Evolutionary conservation across 2,888 invertebrate genomes (phyloP).

Genomic region (Baronia brevicornis): DNA sequence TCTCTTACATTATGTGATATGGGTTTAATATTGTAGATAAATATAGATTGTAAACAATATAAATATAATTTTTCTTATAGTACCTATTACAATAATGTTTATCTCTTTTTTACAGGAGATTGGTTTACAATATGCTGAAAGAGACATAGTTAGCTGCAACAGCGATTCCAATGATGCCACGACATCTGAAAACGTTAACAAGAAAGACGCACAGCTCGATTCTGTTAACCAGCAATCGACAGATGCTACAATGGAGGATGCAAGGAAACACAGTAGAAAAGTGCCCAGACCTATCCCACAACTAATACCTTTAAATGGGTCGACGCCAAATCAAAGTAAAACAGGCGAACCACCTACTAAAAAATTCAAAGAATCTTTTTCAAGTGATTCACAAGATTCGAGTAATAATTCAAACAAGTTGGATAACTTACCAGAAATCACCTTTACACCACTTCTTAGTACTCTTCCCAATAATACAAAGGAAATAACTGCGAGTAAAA

Average conservation of each 20-base stretch:
- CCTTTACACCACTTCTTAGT: slow-evolving; percentile 39
- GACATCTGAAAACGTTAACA: slow-evolving; percentile 34
- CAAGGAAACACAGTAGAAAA: slow-evolving; percentile 49
- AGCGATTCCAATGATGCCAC: slow-evolving; percentile 62
- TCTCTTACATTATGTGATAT: too few relatives aligned
- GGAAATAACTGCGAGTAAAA: slow-evolving; percentile 64
- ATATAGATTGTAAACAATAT: neutral
- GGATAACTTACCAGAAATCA: slow-evolving; percentile 44
- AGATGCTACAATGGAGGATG: slow-evolving; percentile 38
- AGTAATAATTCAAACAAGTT: slow-evolving; percentile 25
- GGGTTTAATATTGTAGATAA: too few relatives aligned
- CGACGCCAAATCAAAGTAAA: slow-evolving; percentile 59
- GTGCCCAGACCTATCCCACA: slow-evolving; percentile 81
- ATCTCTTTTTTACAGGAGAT: slow-evolving; percentile 56
- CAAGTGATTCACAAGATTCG: slow-evolving; percentile 22
- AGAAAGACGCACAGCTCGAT: slow-evolving; percentile 35
- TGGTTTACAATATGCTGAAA: slow-evolving; percentile 53
- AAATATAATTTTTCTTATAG: neutral
- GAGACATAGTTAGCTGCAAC: slow-evolving; percentile 54
- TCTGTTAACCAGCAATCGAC: slow-evolving; percentile 32
- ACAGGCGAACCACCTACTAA: slow-evolving; percentile 60
- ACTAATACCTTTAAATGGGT: slow-evolving; percentile 80
- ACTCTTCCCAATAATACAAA: slow-evolving; percentile 25
- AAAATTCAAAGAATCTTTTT: slow-evolving; percentile 48
- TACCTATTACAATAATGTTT: neutral